Percentiles rank a stretch among this genome's conserved stretches.
Conservation (phyloP, 2,113 vertebrate genomes). For the Hemiprocne comata region DNA sequence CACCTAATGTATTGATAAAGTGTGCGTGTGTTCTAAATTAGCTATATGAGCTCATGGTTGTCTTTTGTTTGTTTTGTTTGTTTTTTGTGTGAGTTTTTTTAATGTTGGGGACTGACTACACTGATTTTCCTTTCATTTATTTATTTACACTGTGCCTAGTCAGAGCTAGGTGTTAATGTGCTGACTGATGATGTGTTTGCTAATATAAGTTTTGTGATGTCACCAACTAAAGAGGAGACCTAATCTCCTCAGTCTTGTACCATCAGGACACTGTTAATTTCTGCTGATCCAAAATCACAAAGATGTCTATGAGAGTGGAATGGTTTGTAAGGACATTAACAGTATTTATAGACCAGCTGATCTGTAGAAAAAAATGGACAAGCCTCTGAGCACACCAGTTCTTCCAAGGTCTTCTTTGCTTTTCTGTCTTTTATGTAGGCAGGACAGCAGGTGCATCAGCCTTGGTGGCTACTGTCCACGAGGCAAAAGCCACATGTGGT, state of each 20-base stretch:
- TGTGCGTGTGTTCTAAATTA: neutral
- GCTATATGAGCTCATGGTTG: neutral
- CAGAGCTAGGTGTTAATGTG: neutral
- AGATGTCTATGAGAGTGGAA: neutral
- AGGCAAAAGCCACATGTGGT: neutral
- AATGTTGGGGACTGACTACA: neutral
- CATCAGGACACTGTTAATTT: neutral
- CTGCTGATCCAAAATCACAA: neutral
- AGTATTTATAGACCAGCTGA: neutral
- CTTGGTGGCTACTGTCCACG: neutral
- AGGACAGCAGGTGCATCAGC: neutral
- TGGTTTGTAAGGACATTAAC: neutral
- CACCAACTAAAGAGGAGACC: neutral
- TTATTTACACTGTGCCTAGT: neutral
- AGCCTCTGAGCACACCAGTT: neutral
- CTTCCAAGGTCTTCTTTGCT: neutral
- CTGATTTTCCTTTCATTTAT: neutral
- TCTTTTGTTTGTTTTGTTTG: neutral
- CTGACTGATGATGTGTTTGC: neutral
- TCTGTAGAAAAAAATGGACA: neutral
- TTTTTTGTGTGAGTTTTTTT: neutral
- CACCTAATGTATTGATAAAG: neutral
- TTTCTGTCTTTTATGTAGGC: neutral
- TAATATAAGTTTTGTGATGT: neutral
- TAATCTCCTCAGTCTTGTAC: neutral